phyloP scores from a whole-genome alignment of 2,113 vertebrate genomes.

The Podocnemis expansa region DNA sequence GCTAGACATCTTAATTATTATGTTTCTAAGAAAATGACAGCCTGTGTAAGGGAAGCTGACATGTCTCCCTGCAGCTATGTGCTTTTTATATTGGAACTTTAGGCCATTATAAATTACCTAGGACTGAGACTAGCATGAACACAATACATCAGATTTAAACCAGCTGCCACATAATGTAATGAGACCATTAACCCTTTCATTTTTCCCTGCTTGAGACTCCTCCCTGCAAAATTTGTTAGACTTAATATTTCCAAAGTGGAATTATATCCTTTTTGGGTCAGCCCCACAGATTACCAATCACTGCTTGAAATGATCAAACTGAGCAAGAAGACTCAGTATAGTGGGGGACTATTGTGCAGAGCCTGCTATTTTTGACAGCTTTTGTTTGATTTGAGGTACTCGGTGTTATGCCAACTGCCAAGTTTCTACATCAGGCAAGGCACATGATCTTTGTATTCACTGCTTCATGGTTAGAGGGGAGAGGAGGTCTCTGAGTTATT shows the following conservation, averaged over 20 bases:
- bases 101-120: slow-evolving; percentile 73
- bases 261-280: neutral
- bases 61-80: slow-evolving; percentile 74
- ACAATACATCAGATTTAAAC: slow-evolving; percentile 40
- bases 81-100: slow-evolving; percentile 74
- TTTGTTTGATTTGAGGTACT: slow-evolving; percentile 41
- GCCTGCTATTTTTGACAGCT: slow-evolving; percentile 45
- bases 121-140: slow-evolving; percentile 47
- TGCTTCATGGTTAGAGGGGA: slow-evolving; percentile 36
- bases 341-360: neutral
- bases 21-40: slow-evolving; percentile 81
- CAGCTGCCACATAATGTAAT: slow-evolving; percentile 14
- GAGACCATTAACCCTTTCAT: slow-evolving; percentile 30
- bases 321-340: neutral
- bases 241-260: neutral
- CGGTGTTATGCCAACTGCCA: slow-evolving; percentile 37
- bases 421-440: slow-evolving; percentile 29
- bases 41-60: slow-evolving; percentile 73
- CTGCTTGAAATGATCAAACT: neutral
- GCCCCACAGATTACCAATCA: neutral
- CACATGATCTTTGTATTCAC: slow-evolving; percentile 46
- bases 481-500: neutral
- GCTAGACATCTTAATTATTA: slow-evolving; percentile 83
- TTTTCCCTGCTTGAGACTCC: neutral
- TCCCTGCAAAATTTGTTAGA: neutral